phyloP scores from a whole-genome alignment of 1,140 invertebrate genomes.

The Lepidotrigona ventralis region DNA sequence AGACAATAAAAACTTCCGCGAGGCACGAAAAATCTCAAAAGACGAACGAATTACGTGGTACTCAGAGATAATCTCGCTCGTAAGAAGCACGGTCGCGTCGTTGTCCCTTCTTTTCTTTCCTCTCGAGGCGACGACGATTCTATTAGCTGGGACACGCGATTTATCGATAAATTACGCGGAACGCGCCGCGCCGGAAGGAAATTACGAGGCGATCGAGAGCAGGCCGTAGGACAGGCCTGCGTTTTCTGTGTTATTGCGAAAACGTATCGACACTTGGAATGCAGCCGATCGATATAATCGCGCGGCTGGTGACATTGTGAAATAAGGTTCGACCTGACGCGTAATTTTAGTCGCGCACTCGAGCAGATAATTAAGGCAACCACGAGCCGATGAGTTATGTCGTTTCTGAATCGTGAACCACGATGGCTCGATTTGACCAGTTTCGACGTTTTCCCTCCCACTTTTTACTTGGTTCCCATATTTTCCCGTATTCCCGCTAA shows the following conservation, averaged over 20 bases:
- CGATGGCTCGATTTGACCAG: not conserved
- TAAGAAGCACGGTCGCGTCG: not conserved
- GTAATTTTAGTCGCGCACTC: slow-evolving; percentile 40
- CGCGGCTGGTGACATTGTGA: slow-evolving; percentile 42
- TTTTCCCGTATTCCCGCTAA: no score
- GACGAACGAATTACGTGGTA: not conserved
- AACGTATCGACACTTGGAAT: slow-evolving; percentile 48
- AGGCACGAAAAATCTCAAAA: not conserved
- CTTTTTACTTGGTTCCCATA: not conserved
- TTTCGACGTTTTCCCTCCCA: no score
- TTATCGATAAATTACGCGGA: slow-evolving; percentile 37
- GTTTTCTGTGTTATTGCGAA: slow-evolving; percentile 37
- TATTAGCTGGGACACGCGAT: slow-evolving; percentile 36
- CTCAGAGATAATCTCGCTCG: not conserved
- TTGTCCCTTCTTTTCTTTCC: not conserved
- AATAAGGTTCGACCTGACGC: slow-evolving; percentile 35
- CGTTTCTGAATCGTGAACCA: not conserved
- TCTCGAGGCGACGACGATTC: slow-evolving; percentile 10
- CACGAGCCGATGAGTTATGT: slow-evolving; percentile 18
- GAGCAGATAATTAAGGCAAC: slow-evolving; percentile 32
- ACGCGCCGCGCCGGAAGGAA: slow-evolving; percentile 42
- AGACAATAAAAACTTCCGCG: not conserved
- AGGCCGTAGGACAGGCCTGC: not conserved
- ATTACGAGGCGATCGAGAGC: slow-evolving; percentile 30
- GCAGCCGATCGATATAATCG: slow-evolving; percentile 45